Conservation (phyloP, 2,113 vertebrate genomes). For the Lipophrys pholis region DNA sequence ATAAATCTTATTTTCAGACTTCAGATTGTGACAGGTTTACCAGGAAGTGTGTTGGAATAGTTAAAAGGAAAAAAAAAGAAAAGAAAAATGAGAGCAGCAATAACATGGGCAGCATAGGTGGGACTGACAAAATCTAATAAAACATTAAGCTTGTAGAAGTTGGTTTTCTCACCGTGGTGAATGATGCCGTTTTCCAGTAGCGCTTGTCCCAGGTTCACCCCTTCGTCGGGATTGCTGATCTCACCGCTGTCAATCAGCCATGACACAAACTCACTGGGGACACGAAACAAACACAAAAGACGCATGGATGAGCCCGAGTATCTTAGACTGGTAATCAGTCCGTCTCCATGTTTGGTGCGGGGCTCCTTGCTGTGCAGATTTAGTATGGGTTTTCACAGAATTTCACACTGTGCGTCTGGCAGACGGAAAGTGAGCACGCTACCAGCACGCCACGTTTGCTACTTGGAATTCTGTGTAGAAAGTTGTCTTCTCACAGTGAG, state of each 20-base stretch:
- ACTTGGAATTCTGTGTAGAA: background rate
- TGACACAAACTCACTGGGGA: constrained; percentile 93
- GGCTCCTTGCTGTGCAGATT: background rate
- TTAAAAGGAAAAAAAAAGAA: background rate
- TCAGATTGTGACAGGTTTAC: background rate
- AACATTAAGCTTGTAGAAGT: background rate
- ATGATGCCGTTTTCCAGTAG: constrained; percentile 98
- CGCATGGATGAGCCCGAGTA: background rate
- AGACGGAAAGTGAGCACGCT: background rate
- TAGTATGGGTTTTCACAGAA: background rate
- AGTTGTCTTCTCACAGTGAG: background rate
- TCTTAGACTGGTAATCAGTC: background rate
- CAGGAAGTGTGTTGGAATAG: background rate
- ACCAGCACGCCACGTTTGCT: background rate
- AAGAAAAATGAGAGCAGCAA: background rate
- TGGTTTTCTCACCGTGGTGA: constrained; percentile 91
- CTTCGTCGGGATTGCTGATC: constrained; percentile 97
- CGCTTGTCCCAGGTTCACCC: constrained; percentile 96
- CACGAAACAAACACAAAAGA: constrained; percentile 43
- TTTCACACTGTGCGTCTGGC: background rate
- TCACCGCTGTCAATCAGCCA: constrained; percentile 97
- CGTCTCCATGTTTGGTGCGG: background rate
- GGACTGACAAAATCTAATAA: background rate
- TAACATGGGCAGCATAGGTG: background rate
- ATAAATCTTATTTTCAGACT: constrained; percentile 3